A percentile compares a stretch with the other conserved stretches of the same genome.
These are phyloP conservation scores for Limnephilus lunatus DNA, from an alignment of 2,888 invertebrate species.

Conservation along the genomic window DNA sequence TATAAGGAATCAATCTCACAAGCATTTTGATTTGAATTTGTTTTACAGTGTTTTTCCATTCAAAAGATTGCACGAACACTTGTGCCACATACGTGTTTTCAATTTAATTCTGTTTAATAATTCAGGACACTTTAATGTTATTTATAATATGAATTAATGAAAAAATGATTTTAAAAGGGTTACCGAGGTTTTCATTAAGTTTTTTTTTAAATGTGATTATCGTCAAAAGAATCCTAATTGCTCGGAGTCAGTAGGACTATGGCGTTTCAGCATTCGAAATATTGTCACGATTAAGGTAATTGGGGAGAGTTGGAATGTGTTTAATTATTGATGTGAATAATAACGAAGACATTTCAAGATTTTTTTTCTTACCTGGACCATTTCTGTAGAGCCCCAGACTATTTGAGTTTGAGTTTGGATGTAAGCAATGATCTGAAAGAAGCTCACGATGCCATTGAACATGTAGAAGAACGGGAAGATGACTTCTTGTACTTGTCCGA, in stretches of 20 bases:
- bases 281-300: not conserved
- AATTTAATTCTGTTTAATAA: too few relatives aligned
- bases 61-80: too few relatives aligned
- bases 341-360: not conserved
- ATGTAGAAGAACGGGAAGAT: conserved; percentile 92
- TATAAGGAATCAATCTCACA: too few relatives aligned
- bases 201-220: not conserved
- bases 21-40: too few relatives aligned
- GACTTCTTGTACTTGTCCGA: conserved; percentile 91
- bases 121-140: too few relatives aligned
- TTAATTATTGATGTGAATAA: not conserved
- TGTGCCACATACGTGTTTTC: too few relatives aligned
- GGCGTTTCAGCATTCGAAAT: too few relatives aligned
- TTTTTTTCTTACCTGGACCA: conserved; percentile 74
- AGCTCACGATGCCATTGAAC: conserved; percentile 85
- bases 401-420: conserved; percentile 79
- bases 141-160: too few relatives aligned
- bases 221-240: not conserved
- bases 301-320: not conserved
- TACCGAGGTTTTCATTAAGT: not conserved
- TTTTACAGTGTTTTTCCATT: too few relatives aligned
- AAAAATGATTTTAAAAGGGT: too few relatives aligned
- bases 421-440: conserved; percentile 85
- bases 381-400: conserved; percentile 74
- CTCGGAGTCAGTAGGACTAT: too few relatives aligned